Conservation (phyloP, 2,797 vertebrate genomes). For the Neopelma chrysocephalum region DNA sequence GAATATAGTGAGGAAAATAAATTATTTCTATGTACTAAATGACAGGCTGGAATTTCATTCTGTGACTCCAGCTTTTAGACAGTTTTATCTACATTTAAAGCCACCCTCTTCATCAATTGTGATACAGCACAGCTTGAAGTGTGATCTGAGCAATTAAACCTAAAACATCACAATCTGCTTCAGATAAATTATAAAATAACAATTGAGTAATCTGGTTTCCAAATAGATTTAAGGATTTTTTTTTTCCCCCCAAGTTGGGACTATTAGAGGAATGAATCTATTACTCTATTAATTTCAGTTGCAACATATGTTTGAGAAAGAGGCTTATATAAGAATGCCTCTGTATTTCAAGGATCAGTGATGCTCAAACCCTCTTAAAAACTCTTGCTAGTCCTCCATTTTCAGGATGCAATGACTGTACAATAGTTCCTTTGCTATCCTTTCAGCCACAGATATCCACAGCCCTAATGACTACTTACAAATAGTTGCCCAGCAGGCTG, state of each 20-base stretch:
- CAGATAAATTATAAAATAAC: not conserved
- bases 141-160: not conserved
- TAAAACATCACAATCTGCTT: not conserved
- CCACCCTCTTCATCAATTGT: not conserved
- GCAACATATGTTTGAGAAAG: not conserved
- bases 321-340: not conserved
- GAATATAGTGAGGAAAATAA: conserved; percentile 20
- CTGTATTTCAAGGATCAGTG: not conserved
- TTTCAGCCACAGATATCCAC: not conserved
- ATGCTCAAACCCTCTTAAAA: not conserved
- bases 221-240: not conserved
- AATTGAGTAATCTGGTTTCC: not conserved
- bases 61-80: not conserved
- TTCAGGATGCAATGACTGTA: not conserved
- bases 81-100: not conserved
- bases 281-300: not conserved
- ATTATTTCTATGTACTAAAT: not conserved
- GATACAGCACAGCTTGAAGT: not conserved
- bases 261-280: not conserved
- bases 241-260: not conserved
- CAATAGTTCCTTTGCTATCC: not conserved
- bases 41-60: conserved; percentile 26
- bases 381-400: not conserved
- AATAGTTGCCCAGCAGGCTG: not conserved
- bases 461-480: not conserved